These are phyloP conservation scores for Trypoxylus dichotomus DNA, from an alignment of 1,140 invertebrate genomes.

Conservation along the genomic window DNA sequence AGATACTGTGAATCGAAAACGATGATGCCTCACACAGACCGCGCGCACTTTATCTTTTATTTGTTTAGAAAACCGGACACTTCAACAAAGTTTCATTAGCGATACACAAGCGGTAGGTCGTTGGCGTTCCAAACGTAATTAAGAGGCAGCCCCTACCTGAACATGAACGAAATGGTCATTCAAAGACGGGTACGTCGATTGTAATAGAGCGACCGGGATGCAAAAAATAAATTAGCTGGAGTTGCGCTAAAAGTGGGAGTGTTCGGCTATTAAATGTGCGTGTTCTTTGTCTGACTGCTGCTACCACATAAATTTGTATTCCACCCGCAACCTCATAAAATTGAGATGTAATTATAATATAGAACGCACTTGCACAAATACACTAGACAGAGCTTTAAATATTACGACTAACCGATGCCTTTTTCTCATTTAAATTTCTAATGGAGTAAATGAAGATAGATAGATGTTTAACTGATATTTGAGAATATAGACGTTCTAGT, in stretches of 20 bases:
- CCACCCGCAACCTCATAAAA: slow-evolving; percentile 22
- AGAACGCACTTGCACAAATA: slow-evolving; percentile 18
- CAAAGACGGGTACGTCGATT: slow-evolving; percentile 19
- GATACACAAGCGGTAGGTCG: slow-evolving; percentile 2
- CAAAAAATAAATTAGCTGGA: slow-evolving; percentile 24
- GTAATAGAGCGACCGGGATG: slow-evolving; percentile 17
- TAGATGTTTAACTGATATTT: not conserved
- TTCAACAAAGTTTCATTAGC: slow-evolving; percentile 22
- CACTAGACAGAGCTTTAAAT: not conserved
- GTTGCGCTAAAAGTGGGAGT: slow-evolving; percentile 24
- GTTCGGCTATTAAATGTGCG: slow-evolving; percentile 21
- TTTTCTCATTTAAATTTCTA: not conserved
- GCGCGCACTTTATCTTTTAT: not conserved
- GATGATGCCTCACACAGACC: not conserved
- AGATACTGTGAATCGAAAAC: not conserved
- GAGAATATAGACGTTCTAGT: not conserved
- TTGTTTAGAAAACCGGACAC: slow-evolving; percentile 20
- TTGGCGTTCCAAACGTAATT: slow-evolving; percentile 13
- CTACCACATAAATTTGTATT: slow-evolving; percentile 25
- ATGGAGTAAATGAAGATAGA: not conserved
- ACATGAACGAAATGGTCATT: slow-evolving; percentile 21
- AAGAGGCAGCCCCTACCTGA: slow-evolving; percentile 20
- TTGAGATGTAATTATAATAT: slow-evolving; percentile 25
- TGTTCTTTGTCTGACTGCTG: slow-evolving; percentile 2
- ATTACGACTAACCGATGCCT: slow-evolving; percentile 8